Conservation (phyloP, 92 coral and sea anemone genomes). For the Palythoa grandiflora region DNA sequence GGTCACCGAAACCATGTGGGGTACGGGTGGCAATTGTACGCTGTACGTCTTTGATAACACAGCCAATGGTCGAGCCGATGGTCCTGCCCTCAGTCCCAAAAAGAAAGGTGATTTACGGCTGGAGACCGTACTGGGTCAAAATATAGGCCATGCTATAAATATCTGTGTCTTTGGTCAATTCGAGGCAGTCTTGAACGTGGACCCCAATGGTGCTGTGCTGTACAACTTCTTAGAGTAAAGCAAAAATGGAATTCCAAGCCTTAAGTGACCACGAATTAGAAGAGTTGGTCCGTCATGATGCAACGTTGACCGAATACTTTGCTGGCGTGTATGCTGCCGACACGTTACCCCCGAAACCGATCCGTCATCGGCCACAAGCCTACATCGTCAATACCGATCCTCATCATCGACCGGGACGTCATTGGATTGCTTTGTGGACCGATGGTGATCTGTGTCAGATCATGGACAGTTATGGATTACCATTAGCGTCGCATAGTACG, state of each 20-base stretch:
- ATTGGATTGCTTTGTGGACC: slow-evolving; percentile 16
- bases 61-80: slow-evolving; percentile 34
- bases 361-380: not conserved
- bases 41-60: slow-evolving; percentile 50
- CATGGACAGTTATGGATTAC: slow-evolving; percentile 20
- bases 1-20: slow-evolving; percentile 31
- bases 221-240: slow-evolving; percentile 12
- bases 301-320: not conserved
- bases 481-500: not conserved
- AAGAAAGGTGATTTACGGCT: slow-evolving; percentile 5
- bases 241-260: slow-evolving; percentile 20
- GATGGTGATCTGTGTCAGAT: not conserved
- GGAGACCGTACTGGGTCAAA: not conserved
- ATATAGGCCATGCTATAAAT: not conserved
- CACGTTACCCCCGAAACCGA: not conserved
- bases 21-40: slow-evolving; percentile 10
- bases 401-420: slow-evolving; percentile 11
- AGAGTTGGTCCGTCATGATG: not conserved
- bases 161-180: not conserved
- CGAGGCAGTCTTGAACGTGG: slow-evolving; percentile 9
- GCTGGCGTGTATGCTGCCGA: not conserved
- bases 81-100: slow-evolving; percentile 13
- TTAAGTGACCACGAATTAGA: not conserved
- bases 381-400: slow-evolving; percentile 21
- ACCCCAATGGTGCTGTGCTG: not conserved